Percentiles rank a stretch among this genome's conserved stretches.
Conservation (phyloP, 2,888 invertebrate genomes). For the Escarpia spicata region DNA sequence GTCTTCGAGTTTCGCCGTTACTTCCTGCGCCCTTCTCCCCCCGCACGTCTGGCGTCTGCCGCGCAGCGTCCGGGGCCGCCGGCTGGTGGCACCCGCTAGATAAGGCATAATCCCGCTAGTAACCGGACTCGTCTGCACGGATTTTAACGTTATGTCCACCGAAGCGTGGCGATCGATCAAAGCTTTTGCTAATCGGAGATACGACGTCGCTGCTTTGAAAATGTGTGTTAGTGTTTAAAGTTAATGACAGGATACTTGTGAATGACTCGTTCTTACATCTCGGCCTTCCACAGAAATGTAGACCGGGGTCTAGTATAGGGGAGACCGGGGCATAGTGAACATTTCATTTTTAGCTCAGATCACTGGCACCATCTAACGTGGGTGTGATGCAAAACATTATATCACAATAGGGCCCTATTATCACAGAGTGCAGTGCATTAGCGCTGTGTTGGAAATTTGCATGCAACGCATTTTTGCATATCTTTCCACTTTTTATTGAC, state of each 20-base stretch:
- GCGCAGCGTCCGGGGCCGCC: background rate
- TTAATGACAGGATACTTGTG: background rate
- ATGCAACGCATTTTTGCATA: no score
- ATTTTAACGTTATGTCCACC: slow-evolving; percentile 4
- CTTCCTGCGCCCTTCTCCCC: background rate
- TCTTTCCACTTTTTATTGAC: no score
- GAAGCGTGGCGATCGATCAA: background rate
- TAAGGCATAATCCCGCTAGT: background rate
- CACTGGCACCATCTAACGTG: no score
- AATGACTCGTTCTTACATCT: background rate
- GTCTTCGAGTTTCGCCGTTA: background rate
- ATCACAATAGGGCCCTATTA: no score
- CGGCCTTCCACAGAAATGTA: background rate
- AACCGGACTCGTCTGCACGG: background rate
- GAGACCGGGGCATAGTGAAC: background rate
- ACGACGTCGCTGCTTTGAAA: background rate
- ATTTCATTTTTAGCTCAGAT: no score
- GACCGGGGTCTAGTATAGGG: background rate
- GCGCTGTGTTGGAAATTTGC: no score
- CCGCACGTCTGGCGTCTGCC: background rate
- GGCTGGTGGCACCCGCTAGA: background rate
- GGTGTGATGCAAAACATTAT: no score
- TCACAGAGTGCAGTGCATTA: no score
- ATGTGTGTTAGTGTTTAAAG: background rate
- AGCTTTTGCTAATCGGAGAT: slow-evolving; percentile 16